Conservation (phyloP, 2,797 vertebrate genomes). For the Betta splendens region DNA sequence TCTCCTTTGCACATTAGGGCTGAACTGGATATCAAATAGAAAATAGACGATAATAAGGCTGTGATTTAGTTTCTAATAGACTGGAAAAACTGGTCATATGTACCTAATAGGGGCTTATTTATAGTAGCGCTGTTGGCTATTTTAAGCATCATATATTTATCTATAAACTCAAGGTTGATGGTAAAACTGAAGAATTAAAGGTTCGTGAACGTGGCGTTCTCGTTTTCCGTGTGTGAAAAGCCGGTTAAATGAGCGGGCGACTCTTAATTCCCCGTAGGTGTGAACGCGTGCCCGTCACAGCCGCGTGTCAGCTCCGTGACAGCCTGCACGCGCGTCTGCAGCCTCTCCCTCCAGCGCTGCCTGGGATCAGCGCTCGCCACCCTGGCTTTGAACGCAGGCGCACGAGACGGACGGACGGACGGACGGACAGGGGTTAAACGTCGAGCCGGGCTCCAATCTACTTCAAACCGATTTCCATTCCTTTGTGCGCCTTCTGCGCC, state of each 20-base stretch:
- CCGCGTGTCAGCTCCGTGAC: not conserved
- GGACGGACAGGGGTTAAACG: not conserved
- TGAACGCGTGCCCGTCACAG: not conserved
- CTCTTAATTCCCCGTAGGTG: not conserved
- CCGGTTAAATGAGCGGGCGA: not conserved
- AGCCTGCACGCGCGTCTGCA: not conserved
- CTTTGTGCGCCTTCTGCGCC: not conserved
- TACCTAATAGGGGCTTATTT: too few relatives aligned
- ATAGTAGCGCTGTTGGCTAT: too few relatives aligned
- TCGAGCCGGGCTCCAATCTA: constrained; percentile 17
- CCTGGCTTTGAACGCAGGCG: not conserved
- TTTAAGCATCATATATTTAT: not conserved
- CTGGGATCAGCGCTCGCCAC: not conserved
- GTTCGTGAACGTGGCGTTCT: not conserved
- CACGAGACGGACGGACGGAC: not conserved
- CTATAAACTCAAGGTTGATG: not conserved
- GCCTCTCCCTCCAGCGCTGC: not conserved
- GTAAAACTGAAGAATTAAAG: not conserved
- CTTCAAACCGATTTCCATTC: constrained; percentile 18
- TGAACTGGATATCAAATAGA: constrained; percentile 2
- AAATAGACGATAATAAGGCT: not conserved
- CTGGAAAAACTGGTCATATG: not conserved
- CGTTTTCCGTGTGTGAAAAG: not conserved
- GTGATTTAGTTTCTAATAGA: not conserved
- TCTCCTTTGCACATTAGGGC: not conserved